phyloP scores from a whole-genome alignment of 2,888 invertebrate genomes.

The Rotaria macrura region DNA sequence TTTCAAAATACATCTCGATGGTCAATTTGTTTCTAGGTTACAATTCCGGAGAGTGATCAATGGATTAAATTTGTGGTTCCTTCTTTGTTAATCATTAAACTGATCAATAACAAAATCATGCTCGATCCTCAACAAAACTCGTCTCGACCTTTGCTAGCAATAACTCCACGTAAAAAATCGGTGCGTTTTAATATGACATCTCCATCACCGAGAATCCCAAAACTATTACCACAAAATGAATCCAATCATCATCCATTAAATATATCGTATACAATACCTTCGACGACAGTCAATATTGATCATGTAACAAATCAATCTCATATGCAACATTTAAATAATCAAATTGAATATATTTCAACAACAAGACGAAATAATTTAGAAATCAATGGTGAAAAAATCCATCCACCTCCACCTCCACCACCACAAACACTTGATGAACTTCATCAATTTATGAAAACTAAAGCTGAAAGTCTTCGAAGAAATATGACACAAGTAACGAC shows the following conservation, averaged over 20 bases:
- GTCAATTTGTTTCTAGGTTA: background rate
- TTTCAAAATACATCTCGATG: background rate
- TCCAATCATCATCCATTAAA: background rate
- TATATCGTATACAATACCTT: background rate
- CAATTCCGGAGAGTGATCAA: background rate
- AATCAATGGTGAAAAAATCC: background rate
- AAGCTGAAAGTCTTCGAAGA: background rate
- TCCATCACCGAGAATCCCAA: background rate
- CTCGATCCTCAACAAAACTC: background rate
- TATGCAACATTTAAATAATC: constrained; percentile 3
- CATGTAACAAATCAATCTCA: constrained; percentile 14
- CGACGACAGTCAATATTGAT: background rate
- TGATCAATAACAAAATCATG: background rate
- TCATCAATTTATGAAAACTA: background rate
- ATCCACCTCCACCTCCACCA: background rate
- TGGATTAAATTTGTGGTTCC: background rate
- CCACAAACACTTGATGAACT: background rate
- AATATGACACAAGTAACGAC: background rate
- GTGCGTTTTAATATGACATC: constrained; percentile 2
- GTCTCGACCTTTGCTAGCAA: background rate
- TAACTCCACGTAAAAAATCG: constrained; percentile 13
- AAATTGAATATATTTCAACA: background rate
- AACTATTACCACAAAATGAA: background rate
- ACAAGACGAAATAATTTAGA: background rate
- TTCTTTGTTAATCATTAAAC: background rate